A percentile compares a stretch with the other conserved stretches of the same genome.
phyloP scores from a whole-genome alignment of 1,140 invertebrate species.

The Cherax quadricarinatus region DNA sequence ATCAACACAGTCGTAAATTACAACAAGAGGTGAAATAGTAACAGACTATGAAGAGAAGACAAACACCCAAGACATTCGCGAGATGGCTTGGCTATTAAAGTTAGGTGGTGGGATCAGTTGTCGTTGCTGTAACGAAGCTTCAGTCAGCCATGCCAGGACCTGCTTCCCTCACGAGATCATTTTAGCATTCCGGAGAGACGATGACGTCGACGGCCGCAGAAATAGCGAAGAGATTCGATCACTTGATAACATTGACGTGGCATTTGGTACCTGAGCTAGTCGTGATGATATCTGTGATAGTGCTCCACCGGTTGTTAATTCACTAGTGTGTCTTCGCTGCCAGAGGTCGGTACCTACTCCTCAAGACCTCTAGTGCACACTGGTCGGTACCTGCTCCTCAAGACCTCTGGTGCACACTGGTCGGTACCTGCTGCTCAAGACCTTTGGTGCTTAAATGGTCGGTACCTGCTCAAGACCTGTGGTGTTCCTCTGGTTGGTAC shows the following conservation, averaged over 20 bases:
- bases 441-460: not conserved
- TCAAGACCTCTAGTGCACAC: no score
- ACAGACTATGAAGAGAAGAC: no score
- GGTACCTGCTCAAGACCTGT: not conserved
- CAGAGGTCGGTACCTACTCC: not conserved
- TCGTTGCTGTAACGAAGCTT: not conserved
- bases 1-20: no score
- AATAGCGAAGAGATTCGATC: slow-evolving; percentile 42
- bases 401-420: not conserved
- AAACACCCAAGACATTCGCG: not conserved
- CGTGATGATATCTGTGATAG: slow-evolving; percentile 49
- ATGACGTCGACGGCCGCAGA: slow-evolving; percentile 8
- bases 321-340: not conserved
- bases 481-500: not conserved
- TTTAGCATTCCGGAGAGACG: not conserved
- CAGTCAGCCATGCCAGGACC: not conserved
- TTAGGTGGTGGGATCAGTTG: not conserved
- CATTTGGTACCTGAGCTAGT: not conserved
- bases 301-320: slow-evolving; percentile 14
- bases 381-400: no score
- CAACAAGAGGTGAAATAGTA: no score
- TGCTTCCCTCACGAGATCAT: not conserved
- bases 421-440: not conserved
- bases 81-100: not conserved
- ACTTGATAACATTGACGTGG: slow-evolving; percentile 43